These are phyloP conservation scores for Nansenia antarctica DNA, from an alignment of 2,113 vertebrate genomes.

Conservation along the genomic window DNA sequence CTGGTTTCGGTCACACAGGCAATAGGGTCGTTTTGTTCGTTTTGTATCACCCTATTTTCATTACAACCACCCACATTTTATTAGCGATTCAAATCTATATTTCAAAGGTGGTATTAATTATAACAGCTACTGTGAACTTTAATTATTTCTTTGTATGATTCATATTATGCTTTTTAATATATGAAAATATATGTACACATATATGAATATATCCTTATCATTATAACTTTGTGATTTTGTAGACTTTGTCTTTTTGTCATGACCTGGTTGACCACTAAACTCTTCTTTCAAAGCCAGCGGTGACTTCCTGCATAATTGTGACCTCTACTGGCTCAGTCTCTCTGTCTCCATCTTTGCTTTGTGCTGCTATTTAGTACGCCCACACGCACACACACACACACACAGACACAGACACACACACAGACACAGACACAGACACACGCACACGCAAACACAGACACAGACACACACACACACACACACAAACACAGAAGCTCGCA, in stretches of 20 bases:
- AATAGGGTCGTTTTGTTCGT: slow-evolving; percentile 35
- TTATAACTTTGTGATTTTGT: slow-evolving; percentile 75
- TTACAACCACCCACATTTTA: slow-evolving; percentile 36
- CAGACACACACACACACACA: too few relatives aligned
- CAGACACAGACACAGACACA: too few relatives aligned
- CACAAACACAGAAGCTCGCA: not conserved
- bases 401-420: not conserved
- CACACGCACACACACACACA: not conserved
- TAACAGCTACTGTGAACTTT: slow-evolving; percentile 78
- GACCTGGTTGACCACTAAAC: slow-evolving; percentile 23
- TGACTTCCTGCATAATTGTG: slow-evolving; percentile 13
- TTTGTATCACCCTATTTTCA: slow-evolving; percentile 33
- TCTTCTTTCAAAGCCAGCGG: slow-evolving; percentile 2
- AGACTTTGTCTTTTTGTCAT: slow-evolving; percentile 66
- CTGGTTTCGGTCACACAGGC: slow-evolving; percentile 29
- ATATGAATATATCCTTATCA: slow-evolving; percentile 73
- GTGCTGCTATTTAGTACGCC: slow-evolving; percentile 60
- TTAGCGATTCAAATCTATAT: slow-evolving; percentile 57
- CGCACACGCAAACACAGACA: not conserved
- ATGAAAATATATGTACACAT: slow-evolving; percentile 73
- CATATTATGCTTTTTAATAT: slow-evolving; percentile 74
- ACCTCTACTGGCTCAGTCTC: slow-evolving; percentile 25
- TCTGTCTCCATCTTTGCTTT: slow-evolving; percentile 41
- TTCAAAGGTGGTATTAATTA: slow-evolving; percentile 70
- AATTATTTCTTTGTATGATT: slow-evolving; percentile 70